Base-by-base conservation (phyloP, 2,888 invertebrate genomes). In the Archaeoteleia sp. region DNA sequence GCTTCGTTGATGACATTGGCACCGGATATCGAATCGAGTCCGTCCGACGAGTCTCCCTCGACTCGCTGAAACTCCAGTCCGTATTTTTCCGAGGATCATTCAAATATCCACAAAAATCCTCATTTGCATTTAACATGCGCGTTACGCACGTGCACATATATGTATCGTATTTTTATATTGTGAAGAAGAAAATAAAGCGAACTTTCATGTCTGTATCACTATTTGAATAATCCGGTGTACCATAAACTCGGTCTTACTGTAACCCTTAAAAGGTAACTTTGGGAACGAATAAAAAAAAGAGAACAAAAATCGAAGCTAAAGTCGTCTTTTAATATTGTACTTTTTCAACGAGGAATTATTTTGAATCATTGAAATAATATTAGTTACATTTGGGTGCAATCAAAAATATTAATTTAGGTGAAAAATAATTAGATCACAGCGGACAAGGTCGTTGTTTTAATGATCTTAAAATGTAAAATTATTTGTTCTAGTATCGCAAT, bases 1-100 rank as follows among this genome's bases (percentile, higher is more conserved):
- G 32, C 46, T 58, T 61, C 55, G 55, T 63, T 57, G 48, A 29
- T 61, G 58, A 51, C 57, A 39, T 58, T 58, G 63, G 67, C 55
- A 63, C 63, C 63, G 55, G 39, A 67, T 60, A 39, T 63, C 27
- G 65, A 30, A 54, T 68, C 63, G 66, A 48, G 34, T 43, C 37
- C 57, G 30, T 27, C 48, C 34, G 51, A 57, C 37, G 54, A 39
- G 42, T 32, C 27, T 34, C 30, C 14, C 48, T 42, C 27, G 57
- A 6, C 39, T 40, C 35, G 30, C 42, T 29, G 30, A 55, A 62
- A 49, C 45, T 49, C 30, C 17, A 35, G 10, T 37, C 55, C 58
- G 58, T 51, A 66, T 55, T 65, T 58, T 13, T 7, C 7, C 27
- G 40, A 20, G 51, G 42, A 58, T 58, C 58, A 48, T 46, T 58